Percentiles rank a stretch among this genome's conserved stretches.
phyloP scores from a whole-genome alignment of 2,113 vertebrate genomes.

The Rhinolophus ferrumequinum region DNA sequence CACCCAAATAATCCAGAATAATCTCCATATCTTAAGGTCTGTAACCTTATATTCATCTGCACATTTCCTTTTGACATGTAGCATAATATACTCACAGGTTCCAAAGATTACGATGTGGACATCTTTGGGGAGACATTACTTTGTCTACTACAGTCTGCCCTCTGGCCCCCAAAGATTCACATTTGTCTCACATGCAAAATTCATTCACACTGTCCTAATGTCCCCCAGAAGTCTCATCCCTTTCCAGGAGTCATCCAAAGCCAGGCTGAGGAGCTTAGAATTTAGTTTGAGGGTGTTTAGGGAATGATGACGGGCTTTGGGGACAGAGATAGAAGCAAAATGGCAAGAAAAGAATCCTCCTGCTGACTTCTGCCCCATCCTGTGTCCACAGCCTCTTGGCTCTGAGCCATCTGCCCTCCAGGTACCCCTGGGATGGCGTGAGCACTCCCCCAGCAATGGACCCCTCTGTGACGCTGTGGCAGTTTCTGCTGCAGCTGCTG shows the following conservation, averaged over 20 bases:
- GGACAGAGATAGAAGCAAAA: background rate
- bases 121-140: background rate
- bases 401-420: slow-evolving; percentile 45
- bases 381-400: background rate
- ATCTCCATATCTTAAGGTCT: background rate
- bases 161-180: background rate
- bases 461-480: slow-evolving; percentile 95
- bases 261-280: background rate
- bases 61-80: slow-evolving; percentile 33
- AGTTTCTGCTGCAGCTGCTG: slow-evolving; percentile 94
- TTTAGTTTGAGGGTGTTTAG: background rate
- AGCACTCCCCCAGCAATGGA: slow-evolving; percentile 88
- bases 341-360: slow-evolving; percentile 19
- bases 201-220: background rate
- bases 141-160: background rate
- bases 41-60: slow-evolving; percentile 34
- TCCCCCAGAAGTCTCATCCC: background rate
- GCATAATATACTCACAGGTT: slow-evolving; percentile 2
- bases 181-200: background rate
- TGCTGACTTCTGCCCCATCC: background rate
- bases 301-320: background rate
- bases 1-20: background rate
- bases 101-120: background rate
- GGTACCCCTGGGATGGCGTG: slow-evolving; percentile 71
- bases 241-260: background rate